Evolutionary conservation across 2,888 invertebrate species (phyloP).

Genomic region (Sclerodermus sp.): DNA sequence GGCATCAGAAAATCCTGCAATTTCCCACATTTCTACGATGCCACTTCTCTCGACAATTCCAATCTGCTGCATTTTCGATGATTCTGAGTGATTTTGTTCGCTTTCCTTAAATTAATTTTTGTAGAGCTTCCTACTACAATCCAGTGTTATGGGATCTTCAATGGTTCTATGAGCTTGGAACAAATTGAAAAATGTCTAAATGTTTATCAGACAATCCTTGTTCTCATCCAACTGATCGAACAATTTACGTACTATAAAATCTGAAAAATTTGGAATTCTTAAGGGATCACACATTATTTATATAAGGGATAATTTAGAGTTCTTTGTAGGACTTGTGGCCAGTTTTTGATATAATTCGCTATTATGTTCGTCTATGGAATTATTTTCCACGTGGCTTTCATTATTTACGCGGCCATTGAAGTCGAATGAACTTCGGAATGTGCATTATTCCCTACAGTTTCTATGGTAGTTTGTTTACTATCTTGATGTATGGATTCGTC

Average conservation of each 20-base stretch:
- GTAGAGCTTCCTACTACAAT: slow-evolving; percentile 34
- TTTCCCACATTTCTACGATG: slow-evolving; percentile 74
- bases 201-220: slow-evolving; percentile 67
- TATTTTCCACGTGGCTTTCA: too few species aligned
- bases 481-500: slow-evolving; percentile 28
- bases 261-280: slow-evolving; percentile 67
- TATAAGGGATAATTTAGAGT: slow-evolving; percentile 35
- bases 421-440: too few species aligned
- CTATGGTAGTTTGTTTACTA: slow-evolving; percentile 9
- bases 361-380: slow-evolving; percentile 2
- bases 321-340: too few species aligned
- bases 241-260: slow-evolving; percentile 66
- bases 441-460: slow-evolving; percentile 7
- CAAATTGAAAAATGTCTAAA: slow-evolving; percentile 67
- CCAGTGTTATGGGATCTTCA: slow-evolving; percentile 32
- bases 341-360: slow-evolving; percentile 11
- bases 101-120: slow-evolving; percentile 25
- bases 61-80: too few species aligned
- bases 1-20: slow-evolving; percentile 68
- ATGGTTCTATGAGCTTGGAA: slow-evolving; percentile 60
- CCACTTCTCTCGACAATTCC: slow-evolving; percentile 20
- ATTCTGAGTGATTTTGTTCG: too few species aligned
- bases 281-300: slow-evolving; percentile 68
- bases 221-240: slow-evolving; percentile 69
- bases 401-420: too few species aligned